These are phyloP conservation scores for Agelas oroides DNA, from an alignment of 37 sponge, comb jelly and placozoan species.

Conservation along the genomic window DNA sequence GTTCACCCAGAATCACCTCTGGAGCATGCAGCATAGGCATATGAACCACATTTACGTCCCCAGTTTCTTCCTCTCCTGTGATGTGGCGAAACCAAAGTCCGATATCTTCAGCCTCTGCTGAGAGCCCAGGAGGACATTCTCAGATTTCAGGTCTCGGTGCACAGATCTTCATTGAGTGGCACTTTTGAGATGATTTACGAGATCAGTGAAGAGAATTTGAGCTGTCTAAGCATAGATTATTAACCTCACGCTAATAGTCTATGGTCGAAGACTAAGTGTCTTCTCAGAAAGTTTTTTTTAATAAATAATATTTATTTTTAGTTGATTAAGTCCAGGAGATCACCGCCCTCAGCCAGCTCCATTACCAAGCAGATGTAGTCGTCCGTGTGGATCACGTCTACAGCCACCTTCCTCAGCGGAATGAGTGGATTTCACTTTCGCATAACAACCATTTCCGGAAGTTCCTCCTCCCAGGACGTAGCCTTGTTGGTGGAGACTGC, in stretches of 20 bases:
- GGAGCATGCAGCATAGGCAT: conserved; percentile 97
- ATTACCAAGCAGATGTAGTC: conserved; percentile 84
- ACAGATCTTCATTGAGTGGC: conserved; percentile 81
- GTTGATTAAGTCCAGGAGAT: conserved; percentile 94
- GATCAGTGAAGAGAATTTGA: conserved; percentile 70
- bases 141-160: conserved; percentile 95
- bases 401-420: conserved; percentile 53
- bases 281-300: conserved; percentile 77
- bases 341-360: conserved; percentile 92
- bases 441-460: conserved; percentile 93
- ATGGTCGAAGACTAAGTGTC: too few relatives aligned
- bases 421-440: conserved; percentile 88
- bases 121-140: conserved; percentile 83
- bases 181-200: conserved; percentile 57
- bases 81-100: conserved; percentile 90
- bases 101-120: conserved; percentile 76
- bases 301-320: too few relatives aligned
- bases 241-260: too few relatives aligned
- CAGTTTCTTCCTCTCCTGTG: conserved; percentile 16
- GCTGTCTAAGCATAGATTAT: too few relatives aligned
- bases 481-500: conserved; percentile 68
- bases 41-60: conserved; percentile 94
- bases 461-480: conserved; percentile 69
- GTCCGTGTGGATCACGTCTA: conserved; percentile 86
- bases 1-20: conserved; percentile 88